Evolutionary conservation across 2,888 invertebrate species (phyloP), one percentile per base, ranked within the genome.

Genomic region (Tyria jacobaeae): DNA sequence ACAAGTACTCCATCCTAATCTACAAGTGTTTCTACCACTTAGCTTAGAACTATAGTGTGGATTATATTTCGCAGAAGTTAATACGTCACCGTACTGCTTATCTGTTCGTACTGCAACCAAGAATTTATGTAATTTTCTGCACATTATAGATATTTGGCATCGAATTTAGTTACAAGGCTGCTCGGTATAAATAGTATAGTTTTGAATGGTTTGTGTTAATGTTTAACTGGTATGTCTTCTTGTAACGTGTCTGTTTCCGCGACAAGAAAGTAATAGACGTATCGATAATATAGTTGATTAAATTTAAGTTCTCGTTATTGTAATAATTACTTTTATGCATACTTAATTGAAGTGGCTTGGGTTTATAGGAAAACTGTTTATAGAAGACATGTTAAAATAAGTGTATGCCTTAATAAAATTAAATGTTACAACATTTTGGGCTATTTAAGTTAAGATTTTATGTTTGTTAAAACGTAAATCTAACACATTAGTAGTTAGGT

Each of bases 81-180:
- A 34, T 34, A 21, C 34, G 34, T 34, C 34, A 51, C 21, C 7
- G 7, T 35, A 15, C 34, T 31, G 12, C 17, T 41, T 17, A 31
- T 31, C 27, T 31, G 7, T 31, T 31, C 27, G 27, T 31, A 9
- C 17, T 41, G 21, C 12, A 51, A 24, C 21, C 24, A 35, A 51
- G 34, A 51, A 51, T 35, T 51, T 35, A 14, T 21, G 35, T 51
- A 35, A 35, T 51, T 35, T 24, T 14, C 51, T 35, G 2, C 17
- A 35, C 17, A 35, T 51, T 12, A n/a, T 31, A 51, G 34, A 51
- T 51, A 21, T 50, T 51, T 14, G 14, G 51, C 21, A 34, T 35
- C 34, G 21, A 34, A 34, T 51, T 51, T 35, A 51, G 21, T 27
- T 51, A 51, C 51, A 34, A 34, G 34, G 15, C n/a, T 31, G 27